Evolutionary conservation across 2,888 invertebrate species (phyloP).

Genomic region (Pandemis cinnamomeana): DNA sequence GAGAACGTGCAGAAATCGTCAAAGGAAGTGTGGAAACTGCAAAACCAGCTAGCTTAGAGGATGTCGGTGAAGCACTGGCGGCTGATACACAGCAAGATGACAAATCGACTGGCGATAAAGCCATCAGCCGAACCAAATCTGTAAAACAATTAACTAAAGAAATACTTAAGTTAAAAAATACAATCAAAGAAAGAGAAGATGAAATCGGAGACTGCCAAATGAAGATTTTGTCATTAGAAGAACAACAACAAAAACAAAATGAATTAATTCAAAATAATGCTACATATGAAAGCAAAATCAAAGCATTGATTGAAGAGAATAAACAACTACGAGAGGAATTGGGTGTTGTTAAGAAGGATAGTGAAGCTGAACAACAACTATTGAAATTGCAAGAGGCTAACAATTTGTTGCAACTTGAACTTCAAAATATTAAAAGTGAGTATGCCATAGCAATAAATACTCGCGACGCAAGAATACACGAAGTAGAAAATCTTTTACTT

Average conservation of each 20-base stretch:
- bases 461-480: conserved; percentile 76
- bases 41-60: conserved; percentile 66
- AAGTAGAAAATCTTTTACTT: conserved; percentile 77
- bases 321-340: conserved; percentile 71
- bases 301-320: conserved; percentile 73
- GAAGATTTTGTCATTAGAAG: conserved; percentile 80
- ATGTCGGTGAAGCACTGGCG: conserved; percentile 59
- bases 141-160: conserved; percentile 81
- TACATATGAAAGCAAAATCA: conserved; percentile 73
- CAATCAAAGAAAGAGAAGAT: conserved; percentile 80
- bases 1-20: conserved; percentile 72
- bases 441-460: conserved; percentile 63
- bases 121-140: conserved; percentile 69
- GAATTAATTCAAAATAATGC: conserved; percentile 65
- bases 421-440: conserved; percentile 71
- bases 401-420: conserved; percentile 65
- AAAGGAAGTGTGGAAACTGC: conserved; percentile 72
- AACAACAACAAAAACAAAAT: conserved; percentile 76
- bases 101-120: conserved; percentile 68
- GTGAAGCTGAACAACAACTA: conserved; percentile 61
- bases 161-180: conserved; percentile 79
- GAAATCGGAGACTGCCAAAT: conserved; percentile 81
- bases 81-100: conserved; percentile 71
- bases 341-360: conserved; percentile 57
- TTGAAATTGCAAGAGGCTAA: conserved; percentile 61